These are phyloP conservation scores for Lymantria monacha DNA, from an alignment of 2,888 invertebrate species.

Conservation along the genomic window DNA sequence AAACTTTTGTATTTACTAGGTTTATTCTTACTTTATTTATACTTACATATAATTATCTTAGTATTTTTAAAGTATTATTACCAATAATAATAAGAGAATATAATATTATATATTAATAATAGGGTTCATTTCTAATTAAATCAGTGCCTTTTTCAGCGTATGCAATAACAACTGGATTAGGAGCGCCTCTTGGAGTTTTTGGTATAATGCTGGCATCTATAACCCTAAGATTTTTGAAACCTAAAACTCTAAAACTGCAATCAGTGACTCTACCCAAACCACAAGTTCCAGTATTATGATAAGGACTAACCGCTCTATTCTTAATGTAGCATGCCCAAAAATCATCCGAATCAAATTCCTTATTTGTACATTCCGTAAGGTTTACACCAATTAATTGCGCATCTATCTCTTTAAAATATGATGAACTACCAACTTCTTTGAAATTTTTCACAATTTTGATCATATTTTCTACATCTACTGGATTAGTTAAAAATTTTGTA, in stretches of 20 bases:
- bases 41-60: too few relatives aligned
- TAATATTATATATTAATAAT: background rate
- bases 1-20: too few relatives aligned
- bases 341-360: conserved; percentile 12
- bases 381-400: conserved; percentile 30
- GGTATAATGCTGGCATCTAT: conserved; percentile 63
- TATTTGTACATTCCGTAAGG: conserved; percentile 24
- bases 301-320: conserved; percentile 81
- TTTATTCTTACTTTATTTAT: too few relatives aligned
- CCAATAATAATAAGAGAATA: too few relatives aligned
- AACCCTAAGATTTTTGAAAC: conserved; percentile 28
- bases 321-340: conserved; percentile 40
- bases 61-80: too few relatives aligned
- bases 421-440: conserved; percentile 19
- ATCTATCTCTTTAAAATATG: conserved; percentile 17
- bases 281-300: conserved; percentile 86
- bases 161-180: conserved; percentile 65
- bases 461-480: conserved; percentile 14
- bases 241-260: conserved; percentile 61
- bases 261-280: conserved; percentile 90
- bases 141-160: conserved; percentile 7
- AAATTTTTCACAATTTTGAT: conserved; percentile 17
- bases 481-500: conserved; percentile 9
- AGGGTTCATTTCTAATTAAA: conserved; percentile 1
- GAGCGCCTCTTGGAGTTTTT: conserved; percentile 76